Conservation (phyloP, 2,113 vertebrate species). For the Paratilapia polleni region DNA sequence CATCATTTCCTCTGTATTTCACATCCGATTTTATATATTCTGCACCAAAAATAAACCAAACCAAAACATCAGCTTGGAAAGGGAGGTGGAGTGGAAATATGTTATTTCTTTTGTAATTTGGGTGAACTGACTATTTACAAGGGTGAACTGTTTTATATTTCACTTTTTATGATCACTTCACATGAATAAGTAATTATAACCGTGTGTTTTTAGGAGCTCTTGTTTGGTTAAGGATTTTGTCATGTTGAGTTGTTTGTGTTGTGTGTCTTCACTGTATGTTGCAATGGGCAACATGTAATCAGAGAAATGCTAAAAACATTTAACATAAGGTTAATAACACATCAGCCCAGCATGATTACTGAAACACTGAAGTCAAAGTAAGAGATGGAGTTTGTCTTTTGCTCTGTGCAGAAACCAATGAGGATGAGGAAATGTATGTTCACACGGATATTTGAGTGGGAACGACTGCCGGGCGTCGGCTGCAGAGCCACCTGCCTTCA, state of each 20-base stretch:
- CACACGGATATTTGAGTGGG: conserved; percentile 60
- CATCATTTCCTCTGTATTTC: not conserved
- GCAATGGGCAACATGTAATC: not conserved
- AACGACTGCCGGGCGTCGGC: conserved; percentile 71
- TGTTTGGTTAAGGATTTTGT: not conserved
- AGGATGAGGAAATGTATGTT: conserved; percentile 75
- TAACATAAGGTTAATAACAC: not conserved
- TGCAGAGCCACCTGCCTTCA: conserved; percentile 81
- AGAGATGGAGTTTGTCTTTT: not conserved
- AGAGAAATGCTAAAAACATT: not conserved
- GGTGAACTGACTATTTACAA: not conserved
- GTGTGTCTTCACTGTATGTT: not conserved
- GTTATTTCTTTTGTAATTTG: not conserved
- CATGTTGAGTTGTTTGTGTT: not conserved
- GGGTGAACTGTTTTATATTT: not conserved
- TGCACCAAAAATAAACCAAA: too few species aligned
- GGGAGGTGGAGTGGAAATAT: too few species aligned
- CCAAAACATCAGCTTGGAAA: too few species aligned
- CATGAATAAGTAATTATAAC: not conserved
- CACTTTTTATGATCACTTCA: not conserved
- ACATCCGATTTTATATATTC: not conserved
- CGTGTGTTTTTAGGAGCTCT: too few species aligned
- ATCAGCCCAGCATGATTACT: not conserved
- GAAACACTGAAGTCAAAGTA: not conserved
- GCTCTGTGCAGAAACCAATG: conserved; percentile 60